Conservation (phyloP, 2,888 invertebrate genomes). For the Leptopilina syphax region DNA sequence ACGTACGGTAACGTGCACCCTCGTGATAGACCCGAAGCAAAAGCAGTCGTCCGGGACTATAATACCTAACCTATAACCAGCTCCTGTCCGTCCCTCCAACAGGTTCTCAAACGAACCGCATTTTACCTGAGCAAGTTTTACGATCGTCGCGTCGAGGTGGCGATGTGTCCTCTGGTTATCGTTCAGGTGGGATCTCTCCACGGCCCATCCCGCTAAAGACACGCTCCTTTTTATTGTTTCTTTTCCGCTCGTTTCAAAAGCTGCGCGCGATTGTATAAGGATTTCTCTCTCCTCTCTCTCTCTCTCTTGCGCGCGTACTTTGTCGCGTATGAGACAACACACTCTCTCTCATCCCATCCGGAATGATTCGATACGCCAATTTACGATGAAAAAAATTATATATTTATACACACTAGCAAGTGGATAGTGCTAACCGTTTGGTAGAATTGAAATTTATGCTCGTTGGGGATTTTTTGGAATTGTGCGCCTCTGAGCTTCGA, state of each 20-base stretch:
- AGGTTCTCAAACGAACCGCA: conserved; percentile 71
- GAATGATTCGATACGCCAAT: conserved; percentile 57
- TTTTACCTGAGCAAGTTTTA: conserved; percentile 76
- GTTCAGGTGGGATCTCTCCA: conserved; percentile 68
- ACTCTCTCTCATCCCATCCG: conserved; percentile 1
- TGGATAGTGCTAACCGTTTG: conserved; percentile 6
- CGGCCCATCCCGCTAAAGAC: conserved; percentile 58
- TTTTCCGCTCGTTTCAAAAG: conserved; percentile 49
- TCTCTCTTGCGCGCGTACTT: conserved; percentile 23
- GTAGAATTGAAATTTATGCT: background rate
- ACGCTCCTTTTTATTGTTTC: conserved; percentile 61
- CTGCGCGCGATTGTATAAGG: conserved; percentile 15
- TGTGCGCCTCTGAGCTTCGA: background rate
- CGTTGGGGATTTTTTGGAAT: conserved; percentile 2
- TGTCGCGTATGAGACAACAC: conserved; percentile 19
- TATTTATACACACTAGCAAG: too few species aligned
- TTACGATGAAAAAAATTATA: conserved; percentile 48
- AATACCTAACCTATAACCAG: conserved; percentile 70
- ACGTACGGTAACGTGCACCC: conserved; percentile 62
- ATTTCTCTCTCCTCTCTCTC: conserved; percentile 46
- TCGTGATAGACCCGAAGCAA: conserved; percentile 55
- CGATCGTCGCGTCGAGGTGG: conserved; percentile 76
- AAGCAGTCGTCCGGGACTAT: conserved; percentile 60
- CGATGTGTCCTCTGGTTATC: conserved; percentile 76
- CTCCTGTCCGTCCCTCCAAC: conserved; percentile 66